Base-by-base conservation (phyloP, 2,797 vertebrate genomes). In the Argentina silus region DNA sequence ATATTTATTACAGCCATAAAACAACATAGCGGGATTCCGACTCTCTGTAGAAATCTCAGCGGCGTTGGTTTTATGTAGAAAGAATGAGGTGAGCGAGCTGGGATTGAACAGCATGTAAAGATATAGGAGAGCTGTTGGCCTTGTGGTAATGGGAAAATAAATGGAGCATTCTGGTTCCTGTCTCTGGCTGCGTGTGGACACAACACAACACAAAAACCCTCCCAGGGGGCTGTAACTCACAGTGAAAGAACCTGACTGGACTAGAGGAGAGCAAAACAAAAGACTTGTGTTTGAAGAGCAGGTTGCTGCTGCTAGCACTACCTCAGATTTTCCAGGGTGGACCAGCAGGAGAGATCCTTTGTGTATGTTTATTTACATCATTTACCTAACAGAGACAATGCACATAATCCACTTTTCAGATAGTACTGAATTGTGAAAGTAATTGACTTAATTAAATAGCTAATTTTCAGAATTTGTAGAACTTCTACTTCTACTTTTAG, bases 111-210 rank as follows among this genome's bases (percentile, higher is more conserved):
- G 80, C 83, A 86, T 81, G 82, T 85, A 86, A 80, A 85, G 80
- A n/a, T 81, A 78, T 73, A 69, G 84, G 71, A 85, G 80, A 89
- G 83, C 78, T 83, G 86, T 70, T 83, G 86, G 81, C 74, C 82
- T 81, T 67, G 72, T 79, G 74, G 68, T 90, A 90, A 90, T 90
- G 85, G 81, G 77, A 80, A 88, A 90, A 86, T 89, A 93, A 93
- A 91, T 91, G 85, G 85, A 83, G 84, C 85, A 82, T 86, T 88
- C 77, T 83, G 81, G 76, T 62, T 72, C 51, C 45, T 27, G 56
- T 45, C 56, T 50, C 51, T 6, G 15, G 23, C 10, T 55, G 66
- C 48, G 27, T 53, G 59, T 11, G 79, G 43, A 73, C 70, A 76
- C 56, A 56, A 14, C 19, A 48, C 10, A 11, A 76, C 72, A 81